These are phyloP conservation scores for Drosophila monieri DNA, from an alignment of 2,888 invertebrate genomes.

Conservation along the genomic window DNA sequence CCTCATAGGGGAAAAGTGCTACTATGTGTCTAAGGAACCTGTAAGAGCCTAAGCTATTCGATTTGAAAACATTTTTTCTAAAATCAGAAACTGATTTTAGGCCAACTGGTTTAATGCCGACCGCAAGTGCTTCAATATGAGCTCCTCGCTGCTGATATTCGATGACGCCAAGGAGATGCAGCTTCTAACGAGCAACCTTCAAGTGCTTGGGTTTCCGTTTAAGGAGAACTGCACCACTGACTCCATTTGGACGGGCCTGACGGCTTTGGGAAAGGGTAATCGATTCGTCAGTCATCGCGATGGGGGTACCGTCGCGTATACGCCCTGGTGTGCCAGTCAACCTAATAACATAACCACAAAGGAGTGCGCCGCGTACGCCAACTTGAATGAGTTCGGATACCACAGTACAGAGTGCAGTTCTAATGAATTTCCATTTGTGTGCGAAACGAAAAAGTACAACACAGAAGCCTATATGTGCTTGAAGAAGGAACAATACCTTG, in stretches of 20 bases:
- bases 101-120: conserved; percentile 32
- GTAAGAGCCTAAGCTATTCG: background rate
- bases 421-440: conserved; percentile 18
- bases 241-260: conserved; percentile 30
- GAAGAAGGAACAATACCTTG: conserved; percentile 12
- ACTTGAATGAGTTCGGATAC: conserved; percentile 22
- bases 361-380: conserved; percentile 24
- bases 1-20: conserved; percentile 29
- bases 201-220: conserved; percentile 11
- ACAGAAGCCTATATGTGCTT: conserved; percentile 22
- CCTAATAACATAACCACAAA: conserved; percentile 4
- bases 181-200: conserved; percentile 14
- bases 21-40: conserved; percentile 16
- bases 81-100: background rate
- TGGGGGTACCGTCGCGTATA: conserved; percentile 19
- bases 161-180: conserved; percentile 12
- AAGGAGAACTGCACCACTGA: conserved; percentile 11
- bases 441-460: conserved; percentile 8
- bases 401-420: conserved; percentile 24
- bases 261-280: conserved; percentile 12
- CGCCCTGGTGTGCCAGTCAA: conserved; percentile 22
- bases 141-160: conserved; percentile 17
- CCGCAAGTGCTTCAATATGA: conserved; percentile 20
- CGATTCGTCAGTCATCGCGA: conserved; percentile 7
- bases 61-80: background rate